These are phyloP conservation scores for Amphipoea lucens DNA, from an alignment of 2,888 invertebrate species.

Conservation along the genomic window DNA sequence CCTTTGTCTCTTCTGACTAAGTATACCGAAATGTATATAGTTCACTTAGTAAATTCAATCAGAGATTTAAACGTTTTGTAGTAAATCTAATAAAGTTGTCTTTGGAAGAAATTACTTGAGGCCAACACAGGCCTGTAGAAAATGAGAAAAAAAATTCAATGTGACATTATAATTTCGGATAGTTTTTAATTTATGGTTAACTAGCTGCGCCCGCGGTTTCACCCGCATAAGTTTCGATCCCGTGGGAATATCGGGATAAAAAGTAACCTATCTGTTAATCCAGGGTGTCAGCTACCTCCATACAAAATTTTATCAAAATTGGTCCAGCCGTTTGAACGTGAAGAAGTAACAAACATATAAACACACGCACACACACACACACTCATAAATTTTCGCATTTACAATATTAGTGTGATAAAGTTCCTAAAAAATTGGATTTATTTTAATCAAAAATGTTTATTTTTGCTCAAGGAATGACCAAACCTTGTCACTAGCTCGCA, in stretches of 20 bases:
- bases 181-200: background rate
- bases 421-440: background rate
- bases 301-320: too few species aligned
- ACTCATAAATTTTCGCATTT: too few species aligned
- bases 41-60: background rate
- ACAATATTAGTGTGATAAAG: too few species aligned
- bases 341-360: too few species aligned
- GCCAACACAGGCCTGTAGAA: too few species aligned
- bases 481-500: background rate
- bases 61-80: background rate
- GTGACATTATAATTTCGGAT: background rate
- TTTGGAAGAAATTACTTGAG: background rate
- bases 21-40: background rate
- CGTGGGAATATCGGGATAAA: too few species aligned
- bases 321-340: too few species aligned
- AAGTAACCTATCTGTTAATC: too few species aligned
- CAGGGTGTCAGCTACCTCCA: too few species aligned
- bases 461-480: background rate
- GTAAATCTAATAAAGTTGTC: background rate
- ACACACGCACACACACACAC: too few species aligned
- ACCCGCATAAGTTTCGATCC: too few species aligned
- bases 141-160: background rate
- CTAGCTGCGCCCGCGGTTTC: too few species aligned
- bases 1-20: conserved; percentile 33
- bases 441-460: background rate